phyloP scores from a whole-genome alignment of 2,797 vertebrate genomes.

The Hypotaenidia okinawae region DNA sequence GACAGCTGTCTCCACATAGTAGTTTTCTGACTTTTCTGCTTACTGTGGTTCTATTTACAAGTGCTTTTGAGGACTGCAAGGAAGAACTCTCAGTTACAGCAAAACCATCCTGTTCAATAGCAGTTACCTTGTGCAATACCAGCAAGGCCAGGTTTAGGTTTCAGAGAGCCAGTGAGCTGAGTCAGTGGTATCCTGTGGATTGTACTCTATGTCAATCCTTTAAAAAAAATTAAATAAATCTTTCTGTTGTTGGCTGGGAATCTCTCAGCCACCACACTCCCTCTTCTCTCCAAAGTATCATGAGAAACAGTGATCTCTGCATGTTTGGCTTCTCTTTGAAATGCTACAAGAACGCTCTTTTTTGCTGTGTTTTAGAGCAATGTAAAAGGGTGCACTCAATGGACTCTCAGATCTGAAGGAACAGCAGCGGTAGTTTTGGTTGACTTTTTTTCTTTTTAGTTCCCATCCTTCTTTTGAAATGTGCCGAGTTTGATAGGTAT shows the following conservation, averaged over 20 bases:
- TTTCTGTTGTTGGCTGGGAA: slow-evolving; percentile 25
- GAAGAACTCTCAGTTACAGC: not conserved
- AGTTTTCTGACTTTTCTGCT: slow-evolving; percentile 1
- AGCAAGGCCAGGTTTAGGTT: slow-evolving; percentile 23
- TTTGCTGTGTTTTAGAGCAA: slow-evolving; percentile 13
- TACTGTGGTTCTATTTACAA: not conserved
- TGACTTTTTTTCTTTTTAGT: slow-evolving; percentile 3
- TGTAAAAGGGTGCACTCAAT: not conserved
- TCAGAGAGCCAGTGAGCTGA: slow-evolving; percentile 16
- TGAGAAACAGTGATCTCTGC: slow-evolving; percentile 1
- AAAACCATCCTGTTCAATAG: not conserved
- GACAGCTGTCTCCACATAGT: not conserved
- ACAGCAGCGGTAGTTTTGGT: not conserved
- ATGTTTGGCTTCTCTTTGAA: slow-evolving; percentile 50
- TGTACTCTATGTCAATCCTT: not conserved
- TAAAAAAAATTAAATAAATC: not conserved
- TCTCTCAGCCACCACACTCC: not conserved
- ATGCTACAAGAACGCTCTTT: slow-evolving; percentile 9
- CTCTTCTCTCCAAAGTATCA: slow-evolving; percentile 26
- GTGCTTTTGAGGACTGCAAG: slow-evolving; percentile 11
- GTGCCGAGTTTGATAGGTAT: not conserved
- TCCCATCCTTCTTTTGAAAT: slow-evolving; percentile 33
- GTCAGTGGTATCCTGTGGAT: not conserved
- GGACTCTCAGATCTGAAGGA: slow-evolving; percentile 38
- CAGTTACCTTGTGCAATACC: not conserved